Evolutionary conservation across 2,888 invertebrate species (phyloP), one percentile per base, ranked within the genome.

Genomic region (Pseudoips prasinana): DNA sequence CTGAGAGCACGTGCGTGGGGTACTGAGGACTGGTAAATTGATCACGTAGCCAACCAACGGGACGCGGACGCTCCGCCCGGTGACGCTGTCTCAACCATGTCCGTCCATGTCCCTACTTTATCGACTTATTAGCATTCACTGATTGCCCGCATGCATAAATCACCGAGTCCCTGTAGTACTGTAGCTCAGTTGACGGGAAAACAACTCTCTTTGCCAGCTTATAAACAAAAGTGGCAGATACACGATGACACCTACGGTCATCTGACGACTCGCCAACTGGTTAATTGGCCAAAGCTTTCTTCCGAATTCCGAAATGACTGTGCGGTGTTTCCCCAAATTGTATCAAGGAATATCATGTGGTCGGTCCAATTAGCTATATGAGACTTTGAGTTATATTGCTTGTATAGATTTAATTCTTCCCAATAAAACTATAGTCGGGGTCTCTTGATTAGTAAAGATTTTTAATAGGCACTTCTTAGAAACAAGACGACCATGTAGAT

Each of bases 311-410:
- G 48, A 62, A 48, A 69, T 67, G 69, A 66, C 64, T 58, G 56
- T 64, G 58, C 59, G 73, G 71, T 75, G 75, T 71, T 78, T 77
- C 64, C 77, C 76, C 53, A 57, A 61, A 56, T 49, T 64, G 25
- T 54, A 50, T 29, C 39, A 53, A 46, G 48, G 40, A 39, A 49
- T 53, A 32, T 49, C 54, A 29, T 45, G 50, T 31, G 54, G 51
- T 53, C 34, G 27, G 41, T 55, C 29, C 37, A 25, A 37, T 31
- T 25, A 43, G n/a, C n/a, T n/a, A n/a, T n/a, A n/a, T n/a, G n/a
- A n/a, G n/a, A n/a, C n/a, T n/a, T n/a, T n/a, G n/a, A n/a, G n/a
- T n/a, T n/a, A n/a, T n/a, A n/a, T n/a, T n/a, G n/a, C n/a, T n/a
- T n/a, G n/a, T n/a, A n/a, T n/a, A n/a, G n/a, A n/a, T n/a, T n/a